A percentile compares a stretch with the other conserved stretches of the same genome.
phyloP scores from a whole-genome alignment of 2,113 vertebrate species.

The Sminthopsis crassicaudata region DNA sequence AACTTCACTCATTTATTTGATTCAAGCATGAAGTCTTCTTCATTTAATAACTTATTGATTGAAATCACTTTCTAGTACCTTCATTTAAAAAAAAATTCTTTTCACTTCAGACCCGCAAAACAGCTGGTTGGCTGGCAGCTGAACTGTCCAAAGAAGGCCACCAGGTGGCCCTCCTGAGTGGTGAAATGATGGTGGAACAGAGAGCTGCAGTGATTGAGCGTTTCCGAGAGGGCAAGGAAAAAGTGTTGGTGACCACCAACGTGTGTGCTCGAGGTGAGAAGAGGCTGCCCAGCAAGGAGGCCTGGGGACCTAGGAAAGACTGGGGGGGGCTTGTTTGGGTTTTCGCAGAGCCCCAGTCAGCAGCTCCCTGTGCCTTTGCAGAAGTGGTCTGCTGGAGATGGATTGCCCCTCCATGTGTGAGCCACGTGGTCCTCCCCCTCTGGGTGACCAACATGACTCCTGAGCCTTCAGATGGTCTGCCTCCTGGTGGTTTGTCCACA shows the following conservation, averaged over 20 bases:
- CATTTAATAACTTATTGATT: background rate
- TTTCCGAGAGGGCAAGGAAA: slow-evolving; percentile 94
- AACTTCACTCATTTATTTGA: background rate
- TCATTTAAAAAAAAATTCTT: slow-evolving; percentile 53
- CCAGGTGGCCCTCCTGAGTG: slow-evolving; percentile 94
- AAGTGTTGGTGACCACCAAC: slow-evolving; percentile 97
- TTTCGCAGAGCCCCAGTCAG: background rate
- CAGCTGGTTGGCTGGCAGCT: slow-evolving; percentile 89
- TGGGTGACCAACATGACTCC: background rate
- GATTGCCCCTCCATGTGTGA: background rate
- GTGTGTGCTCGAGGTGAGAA: slow-evolving; percentile 96
- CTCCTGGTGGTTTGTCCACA: background rate
- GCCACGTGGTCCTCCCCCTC: background rate
- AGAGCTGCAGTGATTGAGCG: slow-evolving; percentile 94
- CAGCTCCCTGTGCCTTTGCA: background rate
- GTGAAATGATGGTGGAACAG: slow-evolving; percentile 95
- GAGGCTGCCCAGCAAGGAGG: accelerated
- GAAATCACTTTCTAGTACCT: slow-evolving; percentile 31
- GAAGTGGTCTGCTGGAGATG: background rate
- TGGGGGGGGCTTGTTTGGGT: background rate
- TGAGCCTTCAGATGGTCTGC: background rate
- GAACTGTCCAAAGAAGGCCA: slow-evolving; percentile 92
- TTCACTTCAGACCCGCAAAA: slow-evolving; percentile 91
- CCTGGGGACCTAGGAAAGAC: accelerated
- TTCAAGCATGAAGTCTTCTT: no score